Evolutionary conservation across 2,113 vertebrate genomes (phyloP).

Genomic region (Ceuthmochares aereus): DNA sequence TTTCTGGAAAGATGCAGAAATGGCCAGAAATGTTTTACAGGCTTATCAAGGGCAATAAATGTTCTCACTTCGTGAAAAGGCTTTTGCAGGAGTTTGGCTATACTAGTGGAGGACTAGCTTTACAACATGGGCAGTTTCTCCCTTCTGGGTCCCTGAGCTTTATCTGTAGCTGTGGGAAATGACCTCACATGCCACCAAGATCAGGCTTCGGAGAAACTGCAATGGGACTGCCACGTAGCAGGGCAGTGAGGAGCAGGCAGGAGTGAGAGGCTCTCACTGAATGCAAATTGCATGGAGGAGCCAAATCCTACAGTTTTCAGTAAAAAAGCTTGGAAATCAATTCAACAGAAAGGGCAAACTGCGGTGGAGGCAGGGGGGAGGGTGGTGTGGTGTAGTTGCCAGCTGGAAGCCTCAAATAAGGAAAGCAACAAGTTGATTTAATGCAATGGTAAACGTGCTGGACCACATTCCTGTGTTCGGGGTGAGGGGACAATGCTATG

Average conservation of each 20-base stretch:
- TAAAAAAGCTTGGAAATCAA: not conserved
- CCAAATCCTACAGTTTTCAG: not conserved
- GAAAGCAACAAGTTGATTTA: not conserved
- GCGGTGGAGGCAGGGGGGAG: no score
- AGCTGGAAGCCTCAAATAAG: constrained; percentile 1
- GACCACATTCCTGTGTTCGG: rapidly evolving
- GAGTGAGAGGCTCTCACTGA: not conserved
- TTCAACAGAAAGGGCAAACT: not conserved
- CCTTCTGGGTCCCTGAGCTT: not conserved
- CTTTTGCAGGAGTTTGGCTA: not conserved
- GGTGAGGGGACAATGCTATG: rapidly evolving
- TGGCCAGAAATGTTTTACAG: not conserved
- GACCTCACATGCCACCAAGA: not conserved
- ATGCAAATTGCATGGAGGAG: not conserved
- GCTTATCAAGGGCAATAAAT: not conserved
- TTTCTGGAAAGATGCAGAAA: not conserved
- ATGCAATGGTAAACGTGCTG: rapidly evolving
- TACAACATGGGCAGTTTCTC: not conserved
- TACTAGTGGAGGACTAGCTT: not conserved
- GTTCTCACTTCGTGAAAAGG: not conserved
- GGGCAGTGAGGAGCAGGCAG: not conserved
- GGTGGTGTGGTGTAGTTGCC: not conserved
- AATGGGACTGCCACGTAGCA: rapidly evolving
- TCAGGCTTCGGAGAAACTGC: not conserved
- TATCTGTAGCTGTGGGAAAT: not conserved